phyloP scores from a whole-genome alignment of 1,140 invertebrate genomes.

The Bombus polaris region DNA sequence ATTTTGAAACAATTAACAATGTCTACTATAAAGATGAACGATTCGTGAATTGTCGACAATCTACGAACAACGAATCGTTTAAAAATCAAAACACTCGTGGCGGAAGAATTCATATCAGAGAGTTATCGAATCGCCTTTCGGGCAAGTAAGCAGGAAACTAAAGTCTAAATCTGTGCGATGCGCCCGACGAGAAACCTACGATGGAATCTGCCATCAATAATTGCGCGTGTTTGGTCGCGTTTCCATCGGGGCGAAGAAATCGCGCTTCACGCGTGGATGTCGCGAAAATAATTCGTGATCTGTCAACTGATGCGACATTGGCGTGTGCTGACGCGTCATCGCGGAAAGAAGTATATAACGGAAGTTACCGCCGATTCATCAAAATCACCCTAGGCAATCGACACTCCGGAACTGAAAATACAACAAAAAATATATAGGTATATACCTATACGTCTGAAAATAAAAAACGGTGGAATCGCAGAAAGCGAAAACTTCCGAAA shows the following conservation, averaged over 20 bases:
- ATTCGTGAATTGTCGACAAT: no score
- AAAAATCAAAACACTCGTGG: no score
- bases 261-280: background rate
- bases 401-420: background rate
- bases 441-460: background rate
- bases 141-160: no score
- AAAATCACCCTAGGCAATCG: slow-evolving; percentile 41
- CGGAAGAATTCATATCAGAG: no score
- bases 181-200: no score
- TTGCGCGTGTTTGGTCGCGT: background rate
- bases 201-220: slow-evolving; percentile 15
- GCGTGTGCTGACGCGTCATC: slow-evolving; percentile 30
- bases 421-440: background rate
- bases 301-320: slow-evolving; percentile 28
- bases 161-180: no score
- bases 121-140: no score
- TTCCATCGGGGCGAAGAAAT: slow-evolving; percentile 24
- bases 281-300: slow-evolving; percentile 44
- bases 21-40: no score
- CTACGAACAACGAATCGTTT: no score
- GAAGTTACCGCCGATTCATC: slow-evolving; percentile 42
- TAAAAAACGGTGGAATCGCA: background rate
- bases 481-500: background rate
- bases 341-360: slow-evolving; percentile 41
- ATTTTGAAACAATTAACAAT: no score